Evolutionary conservation across 2,113 vertebrate genomes (phyloP), one percentile per base, ranked within the genome.

Genomic region (Bambusicola thoracicus): DNA sequence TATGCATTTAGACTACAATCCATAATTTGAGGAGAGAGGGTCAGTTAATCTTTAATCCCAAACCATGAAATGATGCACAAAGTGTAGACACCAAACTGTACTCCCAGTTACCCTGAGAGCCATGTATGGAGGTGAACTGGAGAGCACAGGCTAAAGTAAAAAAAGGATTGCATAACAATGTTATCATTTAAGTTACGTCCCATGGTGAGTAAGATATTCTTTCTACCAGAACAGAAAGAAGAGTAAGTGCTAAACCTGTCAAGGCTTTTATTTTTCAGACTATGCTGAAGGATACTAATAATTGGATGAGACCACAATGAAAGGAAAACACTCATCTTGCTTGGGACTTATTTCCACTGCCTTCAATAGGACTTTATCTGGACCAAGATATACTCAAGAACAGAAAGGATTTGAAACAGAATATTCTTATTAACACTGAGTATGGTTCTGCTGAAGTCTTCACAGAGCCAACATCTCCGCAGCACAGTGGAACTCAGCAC

Each of bases 361-460:
- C 79, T 85, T 92, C 55, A 85, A 12, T 46, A 80, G 67, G 63
- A 48, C 67, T 82, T 66, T 83, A 94, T 77, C 68, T 93, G 76
- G 72, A 80, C 67, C 79, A 73, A 76, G 63, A 59, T 18, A 79
- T 3, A 68, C 27, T 90, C 72, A 74, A 40, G n/a, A 89, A 77
- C 65, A 81, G 21, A 13, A 61, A 61, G 65, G 40, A 70, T 16
- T 17, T 93, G 89, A 86, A 58, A 49, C 49, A 69, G 55, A 86
- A 86, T 59, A 81, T 67, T 86, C 77, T 95, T 84, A 78, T 85
- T 92, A 86, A 41, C 3, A 6, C 22, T 46, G 38, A 1, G 1
- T 21, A 44, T 13, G 19, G 61, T 63, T 81, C 65, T 44, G 34
- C 77, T 75, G 4, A 84, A 58, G 66, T 20, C 38, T 68, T 67